These are phyloP conservation scores for Phasia obesa DNA, from an alignment of 2,888 invertebrate genomes.

Conservation along the genomic window DNA sequence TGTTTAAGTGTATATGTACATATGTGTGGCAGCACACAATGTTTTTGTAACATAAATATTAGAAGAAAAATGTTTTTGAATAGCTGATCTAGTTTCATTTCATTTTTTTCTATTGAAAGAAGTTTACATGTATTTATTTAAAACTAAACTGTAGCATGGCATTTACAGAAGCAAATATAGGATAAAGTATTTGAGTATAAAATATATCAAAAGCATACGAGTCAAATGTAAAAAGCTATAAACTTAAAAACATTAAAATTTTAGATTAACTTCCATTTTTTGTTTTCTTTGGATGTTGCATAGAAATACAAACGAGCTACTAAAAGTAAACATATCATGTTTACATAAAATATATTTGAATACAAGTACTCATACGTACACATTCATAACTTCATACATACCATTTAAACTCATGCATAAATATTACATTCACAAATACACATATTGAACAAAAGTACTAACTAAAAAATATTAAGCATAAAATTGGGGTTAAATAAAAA, in stretches of 20 bases:
- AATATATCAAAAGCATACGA: slow-evolving; percentile 36
- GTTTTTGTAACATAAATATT: slow-evolving; percentile 50
- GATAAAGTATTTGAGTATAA: slow-evolving; percentile 22
- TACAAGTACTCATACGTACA: not conserved
- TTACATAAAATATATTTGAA: slow-evolving; percentile 3
- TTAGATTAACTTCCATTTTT: slow-evolving; percentile 65
- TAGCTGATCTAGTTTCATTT: slow-evolving; percentile 64
- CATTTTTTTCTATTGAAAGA: slow-evolving; percentile 30
- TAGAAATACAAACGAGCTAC: slow-evolving; percentile 6
- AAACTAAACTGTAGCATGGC: not conserved
- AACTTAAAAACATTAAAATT: slow-evolving; percentile 64
- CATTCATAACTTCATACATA: not conserved
- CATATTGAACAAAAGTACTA: not conserved
- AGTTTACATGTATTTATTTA: not conserved
- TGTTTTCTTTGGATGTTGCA: not conserved
- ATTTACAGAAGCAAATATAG: slow-evolving; percentile 47
- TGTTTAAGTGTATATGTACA: slow-evolving; percentile 30
- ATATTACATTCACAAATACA: not conserved
- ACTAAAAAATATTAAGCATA: slow-evolving; percentile 51
- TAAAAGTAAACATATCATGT: slow-evolving; percentile 5
- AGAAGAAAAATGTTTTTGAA: slow-evolving; percentile 48
- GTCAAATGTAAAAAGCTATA: slow-evolving; percentile 48
- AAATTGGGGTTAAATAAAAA: slow-evolving; percentile 69
- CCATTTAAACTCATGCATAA: too few relatives aligned
- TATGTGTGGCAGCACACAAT: slow-evolving; percentile 51